A percentile compares a stretch with the other conserved stretches of the same genome.
Conservation (phyloP, 1,140 invertebrate species). For the Heterodera schachtii region DNA sequence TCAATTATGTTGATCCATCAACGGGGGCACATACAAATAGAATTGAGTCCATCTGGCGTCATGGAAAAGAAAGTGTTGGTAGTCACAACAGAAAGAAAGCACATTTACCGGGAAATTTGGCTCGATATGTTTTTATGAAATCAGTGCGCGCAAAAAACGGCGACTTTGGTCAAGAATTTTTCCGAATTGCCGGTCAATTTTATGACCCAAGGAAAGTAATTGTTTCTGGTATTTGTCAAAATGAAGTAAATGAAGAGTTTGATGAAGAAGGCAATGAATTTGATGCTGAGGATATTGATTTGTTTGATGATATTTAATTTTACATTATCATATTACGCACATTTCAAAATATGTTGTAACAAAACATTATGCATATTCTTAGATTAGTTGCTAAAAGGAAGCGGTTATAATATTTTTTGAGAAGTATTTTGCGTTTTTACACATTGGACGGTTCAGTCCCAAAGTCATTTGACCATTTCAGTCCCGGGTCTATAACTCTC, state of each 20-base stretch:
- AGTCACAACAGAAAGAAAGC: background rate
- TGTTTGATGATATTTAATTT: conserved; percentile 6
- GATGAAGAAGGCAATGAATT: background rate
- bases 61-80: conserved; percentile 4
- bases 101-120: conserved; percentile 1
- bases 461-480: too few relatives aligned
- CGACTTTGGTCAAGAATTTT: conserved; percentile 1
- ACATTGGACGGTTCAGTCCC: too few relatives aligned
- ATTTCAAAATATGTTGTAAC: too few relatives aligned
- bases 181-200: background rate
- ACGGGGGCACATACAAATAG: background rate
- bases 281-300: background rate
- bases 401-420: too few relatives aligned
- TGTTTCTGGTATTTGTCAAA: background rate
- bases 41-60: background rate
- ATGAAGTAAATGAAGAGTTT: background rate
- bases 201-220: background rate
- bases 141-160: background rate
- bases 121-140: background rate
- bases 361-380: too few relatives aligned
- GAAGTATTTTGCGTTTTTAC: too few relatives aligned
- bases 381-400: too few relatives aligned
- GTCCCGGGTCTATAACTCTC: too few relatives aligned
- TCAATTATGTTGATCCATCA: background rate
- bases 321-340: too few relatives aligned